Evolutionary conservation across 35 echinoderm and acorn worm species (phyloP).

Genomic region (Anneissia japonica): DNA sequence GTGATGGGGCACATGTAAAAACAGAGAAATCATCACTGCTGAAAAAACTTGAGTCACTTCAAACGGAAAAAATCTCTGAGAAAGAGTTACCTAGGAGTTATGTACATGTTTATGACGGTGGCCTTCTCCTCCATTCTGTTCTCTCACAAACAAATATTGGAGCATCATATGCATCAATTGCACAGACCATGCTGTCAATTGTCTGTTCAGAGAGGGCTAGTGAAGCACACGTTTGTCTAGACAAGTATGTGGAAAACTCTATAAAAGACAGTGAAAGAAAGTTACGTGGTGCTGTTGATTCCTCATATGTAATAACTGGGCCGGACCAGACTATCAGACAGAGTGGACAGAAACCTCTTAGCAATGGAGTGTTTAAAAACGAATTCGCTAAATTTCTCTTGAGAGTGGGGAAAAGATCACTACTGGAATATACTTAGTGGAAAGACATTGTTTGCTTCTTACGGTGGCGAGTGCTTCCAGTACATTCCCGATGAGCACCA

Average conservation of each 20-base stretch:
- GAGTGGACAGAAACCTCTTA: slow-evolving; percentile 48
- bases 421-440: slow-evolving; percentile 26
- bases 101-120: slow-evolving; percentile 39
- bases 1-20: slow-evolving; percentile 54
- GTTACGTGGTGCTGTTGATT: slow-evolving; percentile 30
- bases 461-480: slow-evolving; percentile 53
- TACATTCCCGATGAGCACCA: slow-evolving; percentile 26
- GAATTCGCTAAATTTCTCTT: slow-evolving; percentile 62
- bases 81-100: slow-evolving; percentile 28
- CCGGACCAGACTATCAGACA: slow-evolving; percentile 56
- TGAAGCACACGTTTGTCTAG: slow-evolving; percentile 38
- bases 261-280: slow-evolving; percentile 46
- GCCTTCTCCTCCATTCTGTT: slow-evolving; percentile 23
- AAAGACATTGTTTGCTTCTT: slow-evolving; percentile 55
- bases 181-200: slow-evolving; percentile 13
- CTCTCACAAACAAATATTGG: slow-evolving; percentile 24
- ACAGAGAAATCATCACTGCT: slow-evolving; percentile 8
- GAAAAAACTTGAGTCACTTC: neutral
- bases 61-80: slow-evolving; percentile 12
- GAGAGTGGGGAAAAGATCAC: slow-evolving; percentile 53
- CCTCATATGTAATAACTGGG: slow-evolving; percentile 26
- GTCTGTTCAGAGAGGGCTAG: slow-evolving; percentile 10
- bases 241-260: slow-evolving; percentile 44
- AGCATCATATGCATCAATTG: slow-evolving; percentile 23
- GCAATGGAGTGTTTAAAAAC: slow-evolving; percentile 63